Base-by-base conservation (phyloP, 2,888 invertebrate genomes). In the Stenurella melanura region DNA sequence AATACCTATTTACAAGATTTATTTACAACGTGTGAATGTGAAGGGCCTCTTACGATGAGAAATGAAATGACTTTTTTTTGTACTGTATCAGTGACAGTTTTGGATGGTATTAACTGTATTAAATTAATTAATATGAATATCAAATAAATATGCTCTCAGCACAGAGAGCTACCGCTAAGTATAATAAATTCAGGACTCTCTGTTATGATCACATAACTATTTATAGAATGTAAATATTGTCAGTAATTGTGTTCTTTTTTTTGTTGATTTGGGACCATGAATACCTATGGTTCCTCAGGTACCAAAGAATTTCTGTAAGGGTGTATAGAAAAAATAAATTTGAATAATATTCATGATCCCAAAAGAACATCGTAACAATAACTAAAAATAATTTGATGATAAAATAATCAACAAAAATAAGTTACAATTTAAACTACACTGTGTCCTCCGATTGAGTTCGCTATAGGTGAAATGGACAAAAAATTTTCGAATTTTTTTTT, bases 331-430 rank as follows among this genome's bases (percentile, higher is more conserved):
- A 61, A 63, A 72, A 72, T 72, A 72, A 63, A 54, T 30, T 5
- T 60, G 60, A 60, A 21, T 54, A 21, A 42, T 61, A 71, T 69
- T 67, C 73, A 68, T 70, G 69, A 63, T 69, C 57, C 67, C 76
- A 69, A 74, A 57, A 63, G 67, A 73, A 38, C 67, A 10, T 54
- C 54, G 9, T 67, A 67, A 60, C 21, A 17, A n/a, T 67, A 71
- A 72, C 58, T 57, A 71, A 74, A 66, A 72, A 64, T 72, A 75
- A 76, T 34, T 76, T 78, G 76, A 69, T 68, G 72, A 69, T 72
- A 78, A 78, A 82, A 80, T 77, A 80, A 81, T 76, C 81, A 83
- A 81, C 81, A 82, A 80, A 80, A 82, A 83, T 82, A 82, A 81
- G 78, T 81, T 82, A 81, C 76, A 66, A 71, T 78, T 78, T 74